Conservation (phyloP, 2,797 vertebrate genomes). For the Ispidina lecontei region DNA sequence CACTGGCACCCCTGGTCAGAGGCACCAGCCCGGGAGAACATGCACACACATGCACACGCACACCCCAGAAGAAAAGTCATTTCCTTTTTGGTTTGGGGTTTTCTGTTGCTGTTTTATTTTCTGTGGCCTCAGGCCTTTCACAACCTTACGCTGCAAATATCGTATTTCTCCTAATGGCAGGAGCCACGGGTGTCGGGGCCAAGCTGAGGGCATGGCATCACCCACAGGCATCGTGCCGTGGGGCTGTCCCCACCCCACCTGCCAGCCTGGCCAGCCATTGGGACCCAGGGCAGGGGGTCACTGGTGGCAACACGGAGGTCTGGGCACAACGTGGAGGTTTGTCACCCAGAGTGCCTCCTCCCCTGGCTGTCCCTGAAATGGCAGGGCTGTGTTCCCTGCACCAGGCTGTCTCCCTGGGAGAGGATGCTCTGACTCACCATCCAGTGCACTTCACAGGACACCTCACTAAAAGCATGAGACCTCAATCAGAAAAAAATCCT, state of each 20-base stretch:
- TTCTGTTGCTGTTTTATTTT: neutral
- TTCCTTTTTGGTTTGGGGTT: conserved; percentile 10
- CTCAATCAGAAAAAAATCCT: neutral
- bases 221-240: rapidly evolving
- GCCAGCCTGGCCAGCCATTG: rapidly evolving
- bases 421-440: neutral
- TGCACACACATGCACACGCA: neutral
- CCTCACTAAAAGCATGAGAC: neutral
- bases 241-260: neutral
- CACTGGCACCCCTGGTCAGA: neutral
- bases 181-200: rapidly evolving
- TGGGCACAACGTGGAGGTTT: neutral
- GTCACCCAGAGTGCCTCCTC: neutral
- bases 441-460: neutral
- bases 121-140: neutral
- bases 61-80: neutral
- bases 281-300: rapidly evolving
- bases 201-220: rapidly evolving
- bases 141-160: neutral
- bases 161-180: neutral
- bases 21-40: neutral
- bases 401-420: neutral
- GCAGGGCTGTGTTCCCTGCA: rapidly evolving
- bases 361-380: rapidly evolving
- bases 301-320: rapidly evolving